Percentiles rank a stretch among this genome's conserved stretches.
Evolutionary conservation across 2,888 invertebrate genomes (phyloP).

Genomic region (Chalcosyrphus nemorum): DNA sequence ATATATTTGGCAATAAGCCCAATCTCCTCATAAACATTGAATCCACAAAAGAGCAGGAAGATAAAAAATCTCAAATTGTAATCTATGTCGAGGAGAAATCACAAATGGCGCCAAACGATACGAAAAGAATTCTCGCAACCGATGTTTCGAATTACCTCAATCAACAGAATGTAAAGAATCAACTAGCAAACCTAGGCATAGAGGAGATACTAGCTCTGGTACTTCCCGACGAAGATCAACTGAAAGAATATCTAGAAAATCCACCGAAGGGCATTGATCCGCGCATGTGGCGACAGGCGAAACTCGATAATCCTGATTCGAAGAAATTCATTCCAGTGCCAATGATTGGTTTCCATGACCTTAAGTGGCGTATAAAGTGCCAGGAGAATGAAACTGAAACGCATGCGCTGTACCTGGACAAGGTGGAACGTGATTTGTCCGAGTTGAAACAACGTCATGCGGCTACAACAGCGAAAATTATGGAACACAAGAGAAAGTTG

Average conservation of each 20-base stretch:
- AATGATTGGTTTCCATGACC: slow-evolving; percentile 93
- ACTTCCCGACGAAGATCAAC: slow-evolving; percentile 89
- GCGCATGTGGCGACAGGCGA: slow-evolving; percentile 97
- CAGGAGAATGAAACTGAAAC: slow-evolving; percentile 92
- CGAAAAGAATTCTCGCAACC: slow-evolving; percentile 87
- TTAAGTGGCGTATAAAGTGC: slow-evolving; percentile 90
- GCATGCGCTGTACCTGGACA: slow-evolving; percentile 91
- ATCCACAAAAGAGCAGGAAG: slow-evolving; percentile 89
- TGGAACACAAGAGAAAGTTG: slow-evolving; percentile 91
- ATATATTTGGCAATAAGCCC: slow-evolving; percentile 92
- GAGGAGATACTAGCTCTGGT: slow-evolving; percentile 88
- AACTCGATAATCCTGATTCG: slow-evolving; percentile 96
- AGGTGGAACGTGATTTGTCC: slow-evolving; percentile 89
- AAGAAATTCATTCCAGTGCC: slow-evolving; percentile 95
- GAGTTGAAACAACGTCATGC: slow-evolving; percentile 91
- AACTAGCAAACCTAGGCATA: slow-evolving; percentile 89
- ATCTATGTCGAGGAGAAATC: slow-evolving; percentile 89
- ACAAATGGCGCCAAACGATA: slow-evolving; percentile 84
- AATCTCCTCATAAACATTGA: slow-evolving; percentile 91
- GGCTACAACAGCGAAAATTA: slow-evolving; percentile 89
- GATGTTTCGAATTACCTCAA: slow-evolving; percentile 88
- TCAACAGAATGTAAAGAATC: slow-evolving; percentile 87
- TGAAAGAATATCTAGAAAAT: slow-evolving; percentile 93
- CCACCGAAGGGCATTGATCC: slow-evolving; percentile 97
- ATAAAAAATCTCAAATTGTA: slow-evolving; percentile 90